Evolutionary conservation across 2,113 vertebrate genomes (phyloP), one percentile per base, ranked within the genome.

Genomic region (Crocuta crocuta): DNA sequence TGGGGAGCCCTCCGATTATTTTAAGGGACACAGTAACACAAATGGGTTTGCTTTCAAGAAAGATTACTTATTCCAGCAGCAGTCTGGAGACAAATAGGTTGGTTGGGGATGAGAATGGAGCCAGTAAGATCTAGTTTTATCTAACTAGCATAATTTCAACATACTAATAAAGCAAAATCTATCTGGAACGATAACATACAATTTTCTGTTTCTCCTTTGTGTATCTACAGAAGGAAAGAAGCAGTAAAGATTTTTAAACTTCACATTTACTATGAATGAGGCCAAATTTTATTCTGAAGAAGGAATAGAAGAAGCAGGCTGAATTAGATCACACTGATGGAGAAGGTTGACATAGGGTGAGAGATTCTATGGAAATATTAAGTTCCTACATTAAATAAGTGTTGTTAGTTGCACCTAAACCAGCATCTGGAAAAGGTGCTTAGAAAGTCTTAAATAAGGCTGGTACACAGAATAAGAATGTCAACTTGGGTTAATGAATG

Each of bases 401-500:
- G 28, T 7, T 83, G 15, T 39, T 94, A 82, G 80, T 45, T 94
- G 55, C 31, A 88, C 24, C 13, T 31, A 95, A 95, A 91, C 9
- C 61, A 85, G 84, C 33, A 85, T 55, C 90, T 80, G 84, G 86
- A 82, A 80, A 97, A 95, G 92, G 66, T 33, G 24, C 81, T 97
- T 94, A 58, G 70, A 89, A 96, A 92, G 81, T 89, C 90, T 90
- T 95, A 81, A 97, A 74, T n/a, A n/a, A 87, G 87, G 76, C n/a
- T 65, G 45, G 66, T 35, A 45, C 4, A 19, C 35, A 79, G 83
- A 92, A 89, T 23, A 39, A 83, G 89, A 95, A 95, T 91, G 97
- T 93, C 95, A 97, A 76, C 81, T 93, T 58, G 43, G 71, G 95
- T 97, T 98, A 97, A 97, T 97, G 94, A 98, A 82, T 94, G 89